These are phyloP conservation scores for Fregata magnificens DNA, from an alignment of 2,113 vertebrate species.

Conservation along the genomic window DNA sequence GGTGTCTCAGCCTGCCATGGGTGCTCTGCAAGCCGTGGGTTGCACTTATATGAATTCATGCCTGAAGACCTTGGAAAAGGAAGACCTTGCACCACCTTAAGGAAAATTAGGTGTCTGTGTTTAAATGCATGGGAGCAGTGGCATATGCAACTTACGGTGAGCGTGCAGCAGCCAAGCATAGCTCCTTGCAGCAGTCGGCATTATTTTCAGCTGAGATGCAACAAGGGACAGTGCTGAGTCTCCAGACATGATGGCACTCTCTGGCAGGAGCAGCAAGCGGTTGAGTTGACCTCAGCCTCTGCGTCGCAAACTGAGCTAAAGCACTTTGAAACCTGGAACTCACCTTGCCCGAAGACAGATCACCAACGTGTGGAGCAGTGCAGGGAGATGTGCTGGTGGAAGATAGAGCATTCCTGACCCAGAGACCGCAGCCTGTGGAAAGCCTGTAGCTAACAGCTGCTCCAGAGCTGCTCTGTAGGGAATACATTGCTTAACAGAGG, in stretches of 20 bases:
- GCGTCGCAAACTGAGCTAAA: neutral
- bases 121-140: neutral
- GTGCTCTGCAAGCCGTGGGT: neutral
- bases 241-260: accelerated
- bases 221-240: neutral
- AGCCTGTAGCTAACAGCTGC: neutral
- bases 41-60: neutral
- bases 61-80: neutral
- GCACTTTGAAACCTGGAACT: neutral
- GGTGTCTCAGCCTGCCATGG: neutral
- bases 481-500: neutral
- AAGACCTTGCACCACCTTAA: neutral
- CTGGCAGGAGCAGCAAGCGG: neutral
- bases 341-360: neutral
- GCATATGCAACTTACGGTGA: neutral
- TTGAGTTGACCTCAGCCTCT: neutral
- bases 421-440: neutral
- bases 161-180: neutral
- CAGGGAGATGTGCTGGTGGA: neutral
- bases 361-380: accelerated
- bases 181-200: accelerated
- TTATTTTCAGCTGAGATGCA: neutral
- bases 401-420: neutral
- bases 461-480: neutral
- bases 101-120: neutral